phyloP scores from a whole-genome alignment of 2,113 vertebrate genomes.

The Anarhynchus alexandrinus region DNA sequence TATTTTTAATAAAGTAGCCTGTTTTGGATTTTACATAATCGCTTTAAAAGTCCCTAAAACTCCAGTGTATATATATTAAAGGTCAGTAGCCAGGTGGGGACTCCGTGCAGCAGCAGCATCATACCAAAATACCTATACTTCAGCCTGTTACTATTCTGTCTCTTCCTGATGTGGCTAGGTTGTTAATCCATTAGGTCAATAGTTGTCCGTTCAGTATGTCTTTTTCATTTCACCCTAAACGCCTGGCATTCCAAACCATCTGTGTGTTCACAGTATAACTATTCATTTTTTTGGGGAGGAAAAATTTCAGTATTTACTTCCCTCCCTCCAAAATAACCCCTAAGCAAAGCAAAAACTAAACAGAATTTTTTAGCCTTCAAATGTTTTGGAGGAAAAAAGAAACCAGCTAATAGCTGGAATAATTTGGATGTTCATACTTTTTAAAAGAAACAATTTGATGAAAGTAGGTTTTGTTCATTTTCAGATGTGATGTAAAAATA shows the following conservation, averaged over 20 bases:
- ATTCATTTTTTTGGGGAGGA: neutral
- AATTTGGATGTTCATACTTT: neutral
- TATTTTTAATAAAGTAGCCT: neutral
- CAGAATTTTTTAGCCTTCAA: neutral
- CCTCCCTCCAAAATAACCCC: neutral
- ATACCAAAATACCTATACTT: neutral
- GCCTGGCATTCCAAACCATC: neutral
- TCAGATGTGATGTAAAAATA: neutral
- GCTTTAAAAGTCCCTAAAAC: neutral
- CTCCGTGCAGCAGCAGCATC: neutral
- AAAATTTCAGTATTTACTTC: neutral
- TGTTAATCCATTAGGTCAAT: neutral
- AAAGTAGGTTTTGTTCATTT: neutral
- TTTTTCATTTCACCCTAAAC: neutral
- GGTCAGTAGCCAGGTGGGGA: neutral
- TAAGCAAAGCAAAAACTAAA: neutral
- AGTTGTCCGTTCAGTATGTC: fast-evolving
- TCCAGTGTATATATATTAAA: neutral
- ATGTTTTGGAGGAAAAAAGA: neutral
- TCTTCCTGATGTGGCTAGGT: neutral
- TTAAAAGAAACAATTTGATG: neutral
- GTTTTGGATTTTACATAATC: neutral
- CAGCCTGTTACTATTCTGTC: neutral
- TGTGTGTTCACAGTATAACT: neutral
- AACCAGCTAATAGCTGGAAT: neutral